Conservation (phyloP, 2,113 vertebrate genomes). For the Corvus cornix region DNA sequence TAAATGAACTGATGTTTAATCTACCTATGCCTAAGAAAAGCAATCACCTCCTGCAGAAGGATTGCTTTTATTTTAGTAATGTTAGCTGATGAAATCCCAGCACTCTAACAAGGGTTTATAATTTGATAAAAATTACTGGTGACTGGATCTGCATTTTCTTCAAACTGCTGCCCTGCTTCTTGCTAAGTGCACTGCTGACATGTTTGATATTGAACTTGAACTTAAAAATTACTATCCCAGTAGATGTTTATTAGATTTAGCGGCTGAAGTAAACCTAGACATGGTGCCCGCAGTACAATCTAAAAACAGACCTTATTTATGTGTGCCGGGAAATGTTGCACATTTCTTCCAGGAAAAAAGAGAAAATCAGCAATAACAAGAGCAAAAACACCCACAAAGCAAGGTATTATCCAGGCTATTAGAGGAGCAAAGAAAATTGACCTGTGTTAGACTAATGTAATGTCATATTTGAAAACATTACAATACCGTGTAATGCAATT, state of each 20-base stretch:
- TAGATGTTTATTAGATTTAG: slow-evolving; percentile 74
- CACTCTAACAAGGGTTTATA: slow-evolving; percentile 42
- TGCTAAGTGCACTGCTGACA: slow-evolving; percentile 68
- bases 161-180: slow-evolving; percentile 47
- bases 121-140: slow-evolving; percentile 56
- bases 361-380: slow-evolving; percentile 54
- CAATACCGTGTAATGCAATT: slow-evolving; percentile 56
- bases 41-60: slow-evolving; percentile 20
- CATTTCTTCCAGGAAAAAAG: slow-evolving; percentile 69
- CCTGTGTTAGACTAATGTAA: slow-evolving; percentile 61
- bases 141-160: slow-evolving; percentile 61
- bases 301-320: slow-evolving; percentile 69
- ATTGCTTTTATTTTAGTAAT: slow-evolving; percentile 32
- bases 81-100: slow-evolving; percentile 48
- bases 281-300: slow-evolving; percentile 17
- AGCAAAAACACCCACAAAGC: slow-evolving; percentile 52
- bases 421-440: slow-evolving; percentile 49
- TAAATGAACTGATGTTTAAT: slow-evolving; percentile 34
- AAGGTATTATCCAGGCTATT: slow-evolving; percentile 58
- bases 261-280: slow-evolving; percentile 64
- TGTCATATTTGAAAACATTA: slow-evolving; percentile 67
- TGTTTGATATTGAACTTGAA: slow-evolving; percentile 69
- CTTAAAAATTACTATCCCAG: slow-evolving; percentile 66
- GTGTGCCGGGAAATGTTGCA: slow-evolving; percentile 67
- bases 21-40: slow-evolving; percentile 14